Percentiles rank a stretch among this genome's conserved stretches.
These are phyloP conservation scores for Origma solitaria DNA, from an alignment of 2,113 vertebrate species.

Conservation along the genomic window DNA sequence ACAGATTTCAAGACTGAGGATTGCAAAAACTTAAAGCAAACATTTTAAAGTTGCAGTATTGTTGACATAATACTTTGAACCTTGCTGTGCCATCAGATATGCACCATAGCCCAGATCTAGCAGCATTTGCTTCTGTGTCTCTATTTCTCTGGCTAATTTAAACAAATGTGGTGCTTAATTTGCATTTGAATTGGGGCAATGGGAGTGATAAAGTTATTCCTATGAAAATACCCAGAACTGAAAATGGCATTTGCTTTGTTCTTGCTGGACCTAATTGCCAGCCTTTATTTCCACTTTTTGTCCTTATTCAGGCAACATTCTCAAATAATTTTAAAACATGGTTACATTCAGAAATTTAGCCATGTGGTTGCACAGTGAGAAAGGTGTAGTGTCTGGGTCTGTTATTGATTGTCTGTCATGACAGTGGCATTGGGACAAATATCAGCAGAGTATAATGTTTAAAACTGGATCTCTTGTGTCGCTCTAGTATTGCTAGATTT, in stretches of 20 bases:
- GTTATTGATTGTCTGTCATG: not conserved
- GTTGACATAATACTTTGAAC: not conserved
- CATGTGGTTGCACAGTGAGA: not conserved
- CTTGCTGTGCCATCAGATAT: conserved; percentile 26
- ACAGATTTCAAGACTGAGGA: not conserved
- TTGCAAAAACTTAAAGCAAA: not conserved
- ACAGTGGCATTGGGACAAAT: not conserved
- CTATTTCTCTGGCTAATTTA: conserved; percentile 21
- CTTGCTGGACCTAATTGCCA: not conserved
- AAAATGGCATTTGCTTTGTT: not conserved
- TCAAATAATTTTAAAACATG: not conserved
- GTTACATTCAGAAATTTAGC: not conserved
- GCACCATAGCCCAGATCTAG: not conserved
- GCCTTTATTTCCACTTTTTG: not conserved
- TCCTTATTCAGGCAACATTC: not conserved
- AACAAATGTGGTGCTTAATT: conserved; percentile 20
- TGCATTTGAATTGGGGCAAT: not conserved
- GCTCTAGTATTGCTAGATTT: not conserved
- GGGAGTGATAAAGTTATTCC: not conserved
- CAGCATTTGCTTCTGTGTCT: not conserved
- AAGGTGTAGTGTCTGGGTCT: not conserved
- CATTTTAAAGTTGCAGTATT: not conserved
- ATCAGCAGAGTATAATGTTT: not conserved
- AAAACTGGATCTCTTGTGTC: not conserved
- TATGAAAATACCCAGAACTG: not conserved